Evolutionary conservation across 2,797 vertebrate species (phyloP).

Genomic region (Sitta carolinensis): DNA sequence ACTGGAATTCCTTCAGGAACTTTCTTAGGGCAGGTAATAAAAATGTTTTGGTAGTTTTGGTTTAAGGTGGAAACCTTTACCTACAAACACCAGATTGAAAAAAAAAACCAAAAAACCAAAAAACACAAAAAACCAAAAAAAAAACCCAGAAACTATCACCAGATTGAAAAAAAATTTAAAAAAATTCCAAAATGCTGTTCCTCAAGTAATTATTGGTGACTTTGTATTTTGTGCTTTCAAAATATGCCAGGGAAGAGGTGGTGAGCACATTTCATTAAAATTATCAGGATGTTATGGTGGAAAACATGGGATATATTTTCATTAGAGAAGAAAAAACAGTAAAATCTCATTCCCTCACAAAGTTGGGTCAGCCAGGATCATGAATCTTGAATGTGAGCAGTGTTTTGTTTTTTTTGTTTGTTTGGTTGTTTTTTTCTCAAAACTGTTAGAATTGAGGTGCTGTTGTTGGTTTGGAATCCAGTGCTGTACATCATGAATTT

Average conservation of each 20-base stretch:
- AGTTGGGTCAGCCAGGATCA: not conserved
- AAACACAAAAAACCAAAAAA: not conserved
- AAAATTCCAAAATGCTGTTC: not conserved
- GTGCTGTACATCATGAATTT: not conserved
- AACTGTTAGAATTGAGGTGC: not conserved
- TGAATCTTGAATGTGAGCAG: not conserved
- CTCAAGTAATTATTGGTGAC: not conserved
- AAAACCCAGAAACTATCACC: too few species aligned
- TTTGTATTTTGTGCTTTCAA: not conserved
- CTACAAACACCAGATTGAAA: not conserved
- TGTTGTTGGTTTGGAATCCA: not conserved
- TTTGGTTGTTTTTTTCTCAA: not conserved
- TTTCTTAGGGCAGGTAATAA: not conserved
- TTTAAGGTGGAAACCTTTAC: not conserved
- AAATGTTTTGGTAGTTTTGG: not conserved
- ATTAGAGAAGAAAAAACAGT: not conserved
- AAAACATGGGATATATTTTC: not conserved
- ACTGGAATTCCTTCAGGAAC: not conserved
- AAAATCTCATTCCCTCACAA: not conserved
- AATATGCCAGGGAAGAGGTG: not conserved
- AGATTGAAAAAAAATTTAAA: not conserved
- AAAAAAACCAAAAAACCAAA: not conserved
- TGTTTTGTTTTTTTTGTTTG: not conserved
- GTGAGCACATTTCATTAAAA: not conserved
- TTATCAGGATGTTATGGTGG: not conserved